These are phyloP conservation scores for Nesoenas mayeri DNA, from an alignment of 2,113 vertebrate genomes.

Conservation along the genomic window DNA sequence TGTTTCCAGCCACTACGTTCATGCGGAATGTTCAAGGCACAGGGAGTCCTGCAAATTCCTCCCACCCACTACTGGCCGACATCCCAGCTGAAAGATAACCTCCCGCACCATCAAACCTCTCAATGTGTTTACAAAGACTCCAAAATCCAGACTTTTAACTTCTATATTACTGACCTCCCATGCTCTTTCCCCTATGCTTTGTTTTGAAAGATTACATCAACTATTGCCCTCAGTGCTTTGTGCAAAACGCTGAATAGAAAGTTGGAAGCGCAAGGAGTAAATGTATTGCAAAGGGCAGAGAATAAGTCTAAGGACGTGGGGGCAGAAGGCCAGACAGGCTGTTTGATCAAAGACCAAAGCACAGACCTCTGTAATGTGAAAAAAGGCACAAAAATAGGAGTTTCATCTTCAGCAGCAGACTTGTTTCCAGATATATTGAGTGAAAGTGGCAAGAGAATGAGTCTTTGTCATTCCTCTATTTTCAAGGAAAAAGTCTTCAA, in stretches of 20 bases:
- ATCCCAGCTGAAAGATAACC: not conserved
- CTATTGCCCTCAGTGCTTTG: not conserved
- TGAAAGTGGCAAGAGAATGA: constrained; percentile 29
- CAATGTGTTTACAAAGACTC: not conserved
- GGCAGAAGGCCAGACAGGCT: constrained; percentile 25
- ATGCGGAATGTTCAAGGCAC: not conserved
- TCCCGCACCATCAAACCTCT: not conserved
- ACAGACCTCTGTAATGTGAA: not conserved
- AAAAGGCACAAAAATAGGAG: constrained; percentile 30
- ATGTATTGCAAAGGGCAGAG: not conserved
- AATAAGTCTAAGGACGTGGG: not conserved
- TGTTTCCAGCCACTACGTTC: not conserved
- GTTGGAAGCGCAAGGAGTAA: not conserved
- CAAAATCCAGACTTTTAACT: not conserved
- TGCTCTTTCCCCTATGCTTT: not conserved
- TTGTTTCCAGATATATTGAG: constrained; percentile 22
- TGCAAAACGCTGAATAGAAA: not conserved
- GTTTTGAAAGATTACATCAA: not conserved
- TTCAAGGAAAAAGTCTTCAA: constrained; percentile 34
- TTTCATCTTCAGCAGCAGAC: constrained; percentile 21
- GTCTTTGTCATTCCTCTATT: constrained; percentile 53
- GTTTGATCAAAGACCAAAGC: constrained; percentile 16
- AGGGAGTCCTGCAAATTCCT: not conserved
- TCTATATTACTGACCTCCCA: not conserved
- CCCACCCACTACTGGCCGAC: not conserved